Base-by-base conservation (phyloP, 2,888 invertebrate genomes). In the Brachyptera putata region DNA sequence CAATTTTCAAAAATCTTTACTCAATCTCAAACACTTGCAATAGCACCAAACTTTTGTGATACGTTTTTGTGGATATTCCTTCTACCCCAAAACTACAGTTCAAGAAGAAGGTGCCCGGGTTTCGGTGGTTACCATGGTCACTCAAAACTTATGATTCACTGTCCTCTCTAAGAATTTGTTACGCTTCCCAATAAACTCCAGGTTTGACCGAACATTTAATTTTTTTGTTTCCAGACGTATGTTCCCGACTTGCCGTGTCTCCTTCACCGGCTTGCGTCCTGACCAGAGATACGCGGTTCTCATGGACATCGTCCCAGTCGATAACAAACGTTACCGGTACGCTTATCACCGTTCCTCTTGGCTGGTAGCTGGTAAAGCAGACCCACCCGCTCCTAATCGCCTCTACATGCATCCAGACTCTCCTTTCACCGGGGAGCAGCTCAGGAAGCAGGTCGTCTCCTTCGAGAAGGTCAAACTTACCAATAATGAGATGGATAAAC, bases 381-480 rank as follows among this genome's bases (percentile, higher is more conserved):
- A 89, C 79, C 87, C 84, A 16, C 87, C 88, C 66, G 81, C 84
- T 1, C 86, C 86, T 13, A 80, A 81, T 64, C 76, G 89, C 60
- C 80, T 89, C 65, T 88, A 89, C 76, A 80, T 85, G 57, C 89
- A 90, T 74, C 89, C 89, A 1, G 89, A 90, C 72, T 86, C 86
- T 1, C 89, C 89, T n/a, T 89, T 86, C 74, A 85, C 84, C 53
- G 87, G 87, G 1, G 87, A 89, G 67, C 88, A 88, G 70, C 81
- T 90, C 57, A 78, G 83, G 68, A 87, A 88, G 70, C 88, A 89
- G 73, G 85, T 87, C 64, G 85, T 91, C 62, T 87, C 87, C 39
- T 90, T 90, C 76, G 90, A 90, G 74, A 91, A 90, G 75, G 85
- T 89, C 69, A 91, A 90, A 72, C 79, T 90, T 62, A 91, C 90